Evolutionary conservation across 2,888 invertebrate species (phyloP), one percentile per base, ranked within the genome.

Genomic region (Phaonia tiefii): DNA sequence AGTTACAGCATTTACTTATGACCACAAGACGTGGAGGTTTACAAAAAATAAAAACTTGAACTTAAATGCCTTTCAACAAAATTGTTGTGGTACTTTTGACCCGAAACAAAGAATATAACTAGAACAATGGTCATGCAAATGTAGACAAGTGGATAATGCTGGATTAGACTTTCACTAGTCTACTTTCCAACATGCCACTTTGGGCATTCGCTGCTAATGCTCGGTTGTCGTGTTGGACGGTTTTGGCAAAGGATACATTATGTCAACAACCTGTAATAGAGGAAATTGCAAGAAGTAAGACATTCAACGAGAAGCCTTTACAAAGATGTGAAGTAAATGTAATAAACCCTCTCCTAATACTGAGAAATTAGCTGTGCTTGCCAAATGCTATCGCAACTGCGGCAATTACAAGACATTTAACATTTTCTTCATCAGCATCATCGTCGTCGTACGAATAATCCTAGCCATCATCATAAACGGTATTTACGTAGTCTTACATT

Each of bases 141-240:
- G n/a, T n/a, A n/a, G n/a, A n/a, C n/a, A n/a, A n/a, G n/a, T n/a
- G n/a, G n/a, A n/a, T n/a, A n/a, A n/a, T n/a, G n/a, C n/a, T 2
- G n/a, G 1, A 54, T 51, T 70, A 76, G 86, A 93, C 96, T 95
- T 92, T 98, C 98, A 92, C 95, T 95, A 71, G 97, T 97, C 98
- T 98, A 98, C 76, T 95, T 93, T 26, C 96, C 95, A 54, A 95
- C 93, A 83, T 95, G 93, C 98, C 98, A 98, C 84, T 93, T 93
- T 0, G 98, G 97, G 89, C 98, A 98, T 80, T 96, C 95, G 86
- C 95, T 93, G 83, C 94, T 93, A 90, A 95, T 96, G 92, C 98
- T 98, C 1, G 94, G 92, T 88, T 97, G 97, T 83, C 95, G 93
- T 63, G 94, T 93, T 75, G 95, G n/a, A 92, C 2, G 98, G 98